phyloP scores from a whole-genome alignment of 2,113 vertebrate species.

The Canis aureus region DNA sequence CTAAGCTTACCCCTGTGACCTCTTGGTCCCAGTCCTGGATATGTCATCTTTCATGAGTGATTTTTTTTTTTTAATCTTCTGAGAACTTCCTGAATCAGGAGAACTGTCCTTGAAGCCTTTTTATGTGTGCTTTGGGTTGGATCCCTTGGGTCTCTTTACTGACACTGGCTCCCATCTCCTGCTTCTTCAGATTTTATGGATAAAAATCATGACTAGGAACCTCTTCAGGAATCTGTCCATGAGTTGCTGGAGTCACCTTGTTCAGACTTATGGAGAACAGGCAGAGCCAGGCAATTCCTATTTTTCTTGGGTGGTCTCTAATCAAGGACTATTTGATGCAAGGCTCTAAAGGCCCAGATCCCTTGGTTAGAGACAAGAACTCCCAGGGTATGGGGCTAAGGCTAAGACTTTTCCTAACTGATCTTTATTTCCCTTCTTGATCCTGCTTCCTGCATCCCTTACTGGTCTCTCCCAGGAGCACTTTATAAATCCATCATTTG shows the following conservation, averaged over 20 bases:
- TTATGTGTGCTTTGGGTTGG: neutral
- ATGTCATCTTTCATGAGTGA: neutral
- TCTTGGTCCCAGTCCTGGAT: neutral
- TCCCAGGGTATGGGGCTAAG: neutral
- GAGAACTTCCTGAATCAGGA: neutral
- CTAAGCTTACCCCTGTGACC: neutral
- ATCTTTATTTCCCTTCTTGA: neutral
- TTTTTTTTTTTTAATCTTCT: constrained; percentile 4
- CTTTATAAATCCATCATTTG: neutral
- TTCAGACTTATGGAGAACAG: neutral
- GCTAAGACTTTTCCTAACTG: neutral
- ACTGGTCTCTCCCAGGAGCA: neutral
- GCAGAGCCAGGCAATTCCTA: neutral
- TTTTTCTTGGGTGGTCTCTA: neutral
- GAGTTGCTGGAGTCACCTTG: no score
- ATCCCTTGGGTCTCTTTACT: neutral
- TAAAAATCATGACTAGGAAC: neutral
- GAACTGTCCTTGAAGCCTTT: neutral
- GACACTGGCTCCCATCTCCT: neutral
- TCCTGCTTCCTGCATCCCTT: neutral
- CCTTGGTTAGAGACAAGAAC: neutral
- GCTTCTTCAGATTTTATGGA: neutral
- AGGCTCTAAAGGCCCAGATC: neutral
- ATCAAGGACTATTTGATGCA: neutral
- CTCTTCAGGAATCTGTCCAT: neutral